Conservation (phyloP, 2,797 vertebrate genomes). For the Dipus sagitta region DNA sequence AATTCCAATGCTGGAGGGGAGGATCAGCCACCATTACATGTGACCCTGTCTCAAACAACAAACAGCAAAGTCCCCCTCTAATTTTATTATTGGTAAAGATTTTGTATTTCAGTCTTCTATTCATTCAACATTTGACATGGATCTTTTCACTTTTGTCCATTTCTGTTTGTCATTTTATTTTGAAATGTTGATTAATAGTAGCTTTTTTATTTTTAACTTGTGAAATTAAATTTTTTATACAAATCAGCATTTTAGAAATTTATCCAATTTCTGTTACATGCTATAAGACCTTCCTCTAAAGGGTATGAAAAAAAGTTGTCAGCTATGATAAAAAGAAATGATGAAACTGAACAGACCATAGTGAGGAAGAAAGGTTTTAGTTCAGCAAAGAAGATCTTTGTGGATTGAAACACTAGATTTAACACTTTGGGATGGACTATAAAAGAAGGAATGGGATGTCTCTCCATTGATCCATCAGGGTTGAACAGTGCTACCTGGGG, state of each 20-base stretch:
- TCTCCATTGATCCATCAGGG: not conserved
- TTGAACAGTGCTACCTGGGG: not conserved
- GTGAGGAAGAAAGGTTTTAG: not conserved
- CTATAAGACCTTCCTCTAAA: not conserved
- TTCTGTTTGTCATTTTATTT: not conserved
- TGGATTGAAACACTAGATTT: not conserved
- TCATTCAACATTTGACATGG: not conserved
- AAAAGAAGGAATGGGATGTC: not conserved
- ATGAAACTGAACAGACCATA: not conserved
- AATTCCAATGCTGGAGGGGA: too few relatives aligned
- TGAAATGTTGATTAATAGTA: not conserved
- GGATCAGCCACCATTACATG: too few relatives aligned
- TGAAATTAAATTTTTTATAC: not conserved
- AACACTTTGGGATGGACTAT: not conserved
- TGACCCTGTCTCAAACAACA: too few relatives aligned
- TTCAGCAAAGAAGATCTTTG: not conserved
- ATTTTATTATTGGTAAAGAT: not conserved
- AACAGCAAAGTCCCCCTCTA: too few relatives aligned
- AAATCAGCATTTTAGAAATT: not conserved
- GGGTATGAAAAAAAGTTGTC: not conserved
- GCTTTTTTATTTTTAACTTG: not conserved
- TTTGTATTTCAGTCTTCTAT: not conserved
- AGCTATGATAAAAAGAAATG: not conserved
- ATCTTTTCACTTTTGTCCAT: not conserved
- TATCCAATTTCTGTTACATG: constrained; percentile 16